A percentile compares a stretch with the other conserved stretches of the same genome.
Conservation (phyloP, 2,888 invertebrate species). For the Andrena fulva region DNA sequence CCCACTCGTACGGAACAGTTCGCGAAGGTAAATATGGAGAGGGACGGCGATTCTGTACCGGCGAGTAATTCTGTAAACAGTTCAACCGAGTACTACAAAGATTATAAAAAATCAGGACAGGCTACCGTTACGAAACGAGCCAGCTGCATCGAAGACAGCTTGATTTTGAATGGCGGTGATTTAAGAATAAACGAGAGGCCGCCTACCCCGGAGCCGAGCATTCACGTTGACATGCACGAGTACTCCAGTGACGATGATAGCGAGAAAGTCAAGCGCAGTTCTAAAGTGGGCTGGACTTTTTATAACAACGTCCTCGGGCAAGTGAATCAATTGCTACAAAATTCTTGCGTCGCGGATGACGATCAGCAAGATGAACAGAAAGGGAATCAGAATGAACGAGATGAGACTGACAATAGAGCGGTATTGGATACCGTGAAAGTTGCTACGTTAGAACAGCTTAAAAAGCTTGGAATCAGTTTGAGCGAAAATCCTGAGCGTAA, state of each 20-base stretch:
- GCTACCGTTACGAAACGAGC: slow-evolving; percentile 6
- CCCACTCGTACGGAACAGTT: slow-evolving; percentile 5
- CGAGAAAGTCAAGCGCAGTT: slow-evolving; percentile 85
- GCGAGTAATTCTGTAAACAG: slow-evolving; percentile 22
- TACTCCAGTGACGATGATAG: slow-evolving; percentile 84
- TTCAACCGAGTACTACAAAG: slow-evolving; percentile 26
- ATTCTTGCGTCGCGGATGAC: slow-evolving; percentile 78
- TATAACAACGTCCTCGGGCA: slow-evolving; percentile 90
- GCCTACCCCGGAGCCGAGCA: slow-evolving; percentile 85
- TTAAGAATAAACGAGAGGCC: slow-evolving; percentile 77
- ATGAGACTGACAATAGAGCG: slow-evolving; percentile 62
- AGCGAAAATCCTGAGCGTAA: slow-evolving; percentile 75
- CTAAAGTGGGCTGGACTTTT: slow-evolving; percentile 89
- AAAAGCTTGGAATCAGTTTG: slow-evolving; percentile 81
- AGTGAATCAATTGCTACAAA: slow-evolving; percentile 86
- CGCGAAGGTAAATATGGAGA: slow-evolving; percentile 15
- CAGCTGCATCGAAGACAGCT: slow-evolving; percentile 62
- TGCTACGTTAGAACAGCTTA: slow-evolving; percentile 81
- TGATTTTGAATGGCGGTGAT: slow-evolving; percentile 74
- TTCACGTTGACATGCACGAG: slow-evolving; percentile 86
- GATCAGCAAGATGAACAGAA: slow-evolving; percentile 53
- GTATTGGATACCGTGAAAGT: slow-evolving; percentile 78
- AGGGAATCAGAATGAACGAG: slow-evolving; percentile 52
- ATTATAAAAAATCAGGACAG: slow-evolving; percentile 28
- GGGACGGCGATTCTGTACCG: slow-evolving; percentile 11